Evolutionary conservation across 2,113 vertebrate species (phyloP).

Genomic region (Phyllostomus discolor): DNA sequence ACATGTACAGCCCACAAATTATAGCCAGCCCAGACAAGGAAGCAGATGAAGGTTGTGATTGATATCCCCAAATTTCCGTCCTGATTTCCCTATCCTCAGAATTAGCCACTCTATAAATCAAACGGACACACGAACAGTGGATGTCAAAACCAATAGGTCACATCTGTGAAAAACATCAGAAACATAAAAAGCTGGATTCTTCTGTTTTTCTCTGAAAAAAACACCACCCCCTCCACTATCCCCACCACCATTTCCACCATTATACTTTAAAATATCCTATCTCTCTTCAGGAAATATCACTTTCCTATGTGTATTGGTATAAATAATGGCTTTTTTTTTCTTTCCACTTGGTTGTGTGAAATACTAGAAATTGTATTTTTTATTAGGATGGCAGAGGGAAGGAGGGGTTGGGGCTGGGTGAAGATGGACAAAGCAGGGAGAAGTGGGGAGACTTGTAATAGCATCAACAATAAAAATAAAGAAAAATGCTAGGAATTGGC

Average conservation of each 20-base stretch:
- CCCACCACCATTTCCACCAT: conserved; percentile 34
- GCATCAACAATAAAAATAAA: too few species aligned
- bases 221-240: conserved; percentile 10
- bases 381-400: too few species aligned
- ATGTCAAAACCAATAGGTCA: conserved; percentile 69
- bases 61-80: conserved; percentile 69
- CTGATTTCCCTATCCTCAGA: conserved; percentile 67
- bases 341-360: conserved; percentile 32
- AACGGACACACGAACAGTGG: conserved; percentile 66
- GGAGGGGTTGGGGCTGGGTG: too few species aligned
- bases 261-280: conserved; percentile 68
- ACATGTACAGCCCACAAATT: conserved; percentile 57
- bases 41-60: conserved; percentile 69
- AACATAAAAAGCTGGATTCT: conserved; percentile 60
- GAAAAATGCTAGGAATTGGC: not conserved
- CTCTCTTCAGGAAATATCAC: conserved; percentile 62
- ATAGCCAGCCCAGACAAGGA: conserved; percentile 59
- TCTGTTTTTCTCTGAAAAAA: conserved; percentile 64
- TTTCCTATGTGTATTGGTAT: conserved; percentile 56
- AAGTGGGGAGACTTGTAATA: too few species aligned
- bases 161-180: conserved; percentile 76
- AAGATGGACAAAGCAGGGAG: too few species aligned
- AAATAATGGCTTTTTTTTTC: conserved; percentile 54
- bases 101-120: conserved; percentile 76
- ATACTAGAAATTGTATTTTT: conserved; percentile 50